Evolutionary conservation across 2,888 invertebrate genomes (phyloP), one percentile per base, ranked within the genome.

Genomic region (Epsilonema sp.): DNA sequence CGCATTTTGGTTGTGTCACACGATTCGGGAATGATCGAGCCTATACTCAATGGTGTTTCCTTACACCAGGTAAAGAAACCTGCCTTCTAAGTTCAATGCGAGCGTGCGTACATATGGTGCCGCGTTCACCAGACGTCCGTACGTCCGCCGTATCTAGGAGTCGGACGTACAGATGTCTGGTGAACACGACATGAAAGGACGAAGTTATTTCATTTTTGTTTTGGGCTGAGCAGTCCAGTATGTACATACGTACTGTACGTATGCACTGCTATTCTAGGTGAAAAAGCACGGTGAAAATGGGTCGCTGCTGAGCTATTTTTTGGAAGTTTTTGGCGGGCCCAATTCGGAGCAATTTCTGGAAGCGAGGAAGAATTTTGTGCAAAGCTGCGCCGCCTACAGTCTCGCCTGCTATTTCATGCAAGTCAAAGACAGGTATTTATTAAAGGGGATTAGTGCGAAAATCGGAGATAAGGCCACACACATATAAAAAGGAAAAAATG

Each of bases 341-440:
- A 83, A 76, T 55, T 82, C 83, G 40, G 87, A 90, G 64, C 78
- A 77, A 38, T 94, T 92, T 67, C 71, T 84, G 49, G 76, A 78
- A 13, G 94, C 97, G 2, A 94, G 90, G 72, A 78, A 78, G 65
- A 92, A 94, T 71, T 99, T 97, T 70, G 90, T 97, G 3, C 80
- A 86, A 66, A 92, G 90, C 57, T 90, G 90, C 66, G 97, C 97
- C 2, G 97, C 90, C 0, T 99, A 99, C 68, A 90, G 90, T 61
- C 76, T 97, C 39, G 82, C 94, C 51, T 90, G 90, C 64, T 97
- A 99, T 69, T 74, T 97, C 53, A 76, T 97, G 57, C 97, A 97
- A 73, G 82, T 99, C 1, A 97, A 97, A 68, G 97, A 97, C 70
- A 80, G 87, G 86, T 86, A 44, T 51, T 60, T n/a, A n/a, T n/a